Percentiles rank a stretch among this genome's conserved stretches.
Conservation (phyloP, 2,113 vertebrate genomes). For the Microcebus ravelobensis region DNA sequence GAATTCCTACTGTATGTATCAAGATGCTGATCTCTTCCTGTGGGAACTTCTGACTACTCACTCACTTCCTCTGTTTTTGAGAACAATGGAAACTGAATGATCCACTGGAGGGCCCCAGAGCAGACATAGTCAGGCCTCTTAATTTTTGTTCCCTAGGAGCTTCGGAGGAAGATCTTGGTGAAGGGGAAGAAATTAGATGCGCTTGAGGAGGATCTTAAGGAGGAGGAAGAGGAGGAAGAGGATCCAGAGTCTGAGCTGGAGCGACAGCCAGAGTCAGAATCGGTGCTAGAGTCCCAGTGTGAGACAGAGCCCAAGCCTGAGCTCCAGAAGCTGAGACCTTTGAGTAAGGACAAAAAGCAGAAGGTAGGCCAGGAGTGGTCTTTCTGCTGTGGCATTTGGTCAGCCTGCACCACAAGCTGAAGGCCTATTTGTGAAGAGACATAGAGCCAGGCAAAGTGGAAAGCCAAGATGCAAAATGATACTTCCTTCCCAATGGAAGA, state of each 20-base stretch:
- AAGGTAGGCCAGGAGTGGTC: conserved; percentile 83
- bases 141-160: conserved; percentile 83
- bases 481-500: background rate
- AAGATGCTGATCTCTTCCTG: background rate
- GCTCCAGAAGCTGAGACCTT: background rate
- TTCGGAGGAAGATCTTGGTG: conserved; percentile 92
- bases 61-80: conserved; percentile 1
- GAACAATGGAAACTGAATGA: background rate
- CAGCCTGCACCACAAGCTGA: background rate
- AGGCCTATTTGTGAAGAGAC: background rate
- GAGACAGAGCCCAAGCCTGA: conserved; percentile 71
- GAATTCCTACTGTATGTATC: background rate
- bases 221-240: conserved; percentile 84
- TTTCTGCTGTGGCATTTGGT: background rate
- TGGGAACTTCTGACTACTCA: background rate
- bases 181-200: conserved; percentile 94
- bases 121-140: background rate
- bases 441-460: background rate
- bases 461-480: background rate
- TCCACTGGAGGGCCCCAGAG: background rate
- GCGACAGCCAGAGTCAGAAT: conserved; percentile 81
- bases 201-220: conserved; percentile 83
- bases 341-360: conserved; percentile 78
- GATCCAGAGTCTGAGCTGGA: conserved; percentile 82
- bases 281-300: conserved; percentile 72